Evolutionary conservation across 2,888 invertebrate species (phyloP), one percentile per base, ranked within the genome.

Genomic region (Monochamus alternatus): DNA sequence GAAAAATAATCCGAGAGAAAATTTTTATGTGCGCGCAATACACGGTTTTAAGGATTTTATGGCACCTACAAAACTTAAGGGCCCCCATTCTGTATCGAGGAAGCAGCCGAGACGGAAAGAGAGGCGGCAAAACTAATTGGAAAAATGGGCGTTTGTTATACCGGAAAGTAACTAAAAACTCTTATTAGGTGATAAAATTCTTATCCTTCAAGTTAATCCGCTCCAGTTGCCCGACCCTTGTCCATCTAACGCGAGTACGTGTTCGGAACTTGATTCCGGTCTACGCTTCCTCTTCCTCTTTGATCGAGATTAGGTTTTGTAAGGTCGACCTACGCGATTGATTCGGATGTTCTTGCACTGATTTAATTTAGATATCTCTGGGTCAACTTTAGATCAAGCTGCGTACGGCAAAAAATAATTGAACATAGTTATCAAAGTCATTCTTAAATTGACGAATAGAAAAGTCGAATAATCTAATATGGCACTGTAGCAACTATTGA

Each of bases 171-270:
- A 67, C 55, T 65, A 67, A 73, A 67, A 73, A 65, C 73, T 65
- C 65, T 73, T 73, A 73, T 73, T 73, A 73, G 67, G 65, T 65
- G 67, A 73, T 73, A 65, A 73, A 73, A 73, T 60, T 59, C 73
- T 65, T 73, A 64, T 59, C 66, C 66, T 30, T 55, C 47, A 65
- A 31, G 38, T 66, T 73, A 62, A 62, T 73, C 62, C 60, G 65
- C 62, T 67, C 51, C 67, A 31, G 60, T 47, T 60, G 60, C 73
- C 73, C 60, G 67, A 67, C 73, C 67, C 73, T 73, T 73, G 73
- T 73, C 73, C 73, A 32, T 73, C 73, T 73, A 66, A 73, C 44
- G 38, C 73, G 62, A 52, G 73, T 73, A 73, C 73, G 73, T 73
- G 73, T 73, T 73, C 60, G 22, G 55, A 73, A 73, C 67, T 60